Percentiles rank a stretch among this genome's conserved stretches.
Evolutionary conservation across 2,797 vertebrate genomes (phyloP).

Genomic region (Thunnus albacares): DNA sequence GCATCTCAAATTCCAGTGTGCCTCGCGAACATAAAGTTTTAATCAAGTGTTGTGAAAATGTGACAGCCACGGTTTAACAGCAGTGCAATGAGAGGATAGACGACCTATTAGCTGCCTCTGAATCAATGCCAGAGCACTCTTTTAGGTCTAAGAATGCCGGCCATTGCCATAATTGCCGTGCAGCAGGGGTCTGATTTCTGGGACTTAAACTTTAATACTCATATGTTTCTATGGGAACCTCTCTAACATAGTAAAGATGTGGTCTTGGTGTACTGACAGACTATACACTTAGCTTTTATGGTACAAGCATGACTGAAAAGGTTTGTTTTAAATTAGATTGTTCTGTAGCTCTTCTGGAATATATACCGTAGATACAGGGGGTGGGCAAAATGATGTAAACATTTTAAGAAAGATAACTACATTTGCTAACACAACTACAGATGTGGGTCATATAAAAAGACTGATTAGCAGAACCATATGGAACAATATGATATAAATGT

Average conservation of each 20-base stretch:
- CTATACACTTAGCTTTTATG: slow-evolving; percentile 58
- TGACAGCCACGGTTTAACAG: slow-evolving; percentile 63
- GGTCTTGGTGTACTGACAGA: slow-evolving; percentile 54
- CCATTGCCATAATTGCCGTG: slow-evolving; percentile 71
- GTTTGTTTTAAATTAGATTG: slow-evolving; percentile 44
- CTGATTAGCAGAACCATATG: slow-evolving; percentile 25
- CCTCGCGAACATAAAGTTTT: slow-evolving; percentile 61
- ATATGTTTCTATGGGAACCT: slow-evolving; percentile 75
- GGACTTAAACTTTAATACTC: slow-evolving; percentile 55
- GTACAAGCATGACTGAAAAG: slow-evolving; percentile 49
- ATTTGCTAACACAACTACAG: slow-evolving; percentile 1
- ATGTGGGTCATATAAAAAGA: slow-evolving; percentile 11
- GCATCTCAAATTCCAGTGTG: slow-evolving; percentile 55
- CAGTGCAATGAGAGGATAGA: slow-evolving; percentile 26
- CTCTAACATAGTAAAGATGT: slow-evolving; percentile 75
- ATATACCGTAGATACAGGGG: slow-evolving; percentile 5
- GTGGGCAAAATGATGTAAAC: slow-evolving; percentile 38
- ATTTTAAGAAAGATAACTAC: slow-evolving; percentile 12
- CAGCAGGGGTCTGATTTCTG: slow-evolving; percentile 45
- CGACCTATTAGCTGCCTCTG: slow-evolving; percentile 51
- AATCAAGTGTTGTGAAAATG: slow-evolving; percentile 67
- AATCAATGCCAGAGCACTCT: slow-evolving; percentile 58
- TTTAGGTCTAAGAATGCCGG: slow-evolving; percentile 49
- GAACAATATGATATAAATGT: slow-evolving; percentile 6
- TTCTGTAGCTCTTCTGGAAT: slow-evolving; percentile 38